Conservation (phyloP, 2,113 vertebrate species). For the Trachemys scripta region DNA sequence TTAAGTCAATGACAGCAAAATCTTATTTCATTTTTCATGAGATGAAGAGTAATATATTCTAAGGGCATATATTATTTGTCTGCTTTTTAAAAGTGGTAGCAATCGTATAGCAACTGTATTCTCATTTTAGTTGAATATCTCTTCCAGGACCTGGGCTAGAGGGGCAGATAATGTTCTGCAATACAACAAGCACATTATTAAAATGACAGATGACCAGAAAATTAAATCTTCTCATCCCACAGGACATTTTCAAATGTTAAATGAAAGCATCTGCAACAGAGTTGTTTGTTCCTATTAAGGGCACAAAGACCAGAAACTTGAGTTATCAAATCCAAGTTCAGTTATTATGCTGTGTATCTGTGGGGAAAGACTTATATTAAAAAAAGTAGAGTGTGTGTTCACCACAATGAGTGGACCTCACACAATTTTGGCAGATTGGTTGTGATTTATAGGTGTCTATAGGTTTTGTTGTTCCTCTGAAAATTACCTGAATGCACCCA, state of each 20-base stretch:
- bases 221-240: constrained; percentile 50
- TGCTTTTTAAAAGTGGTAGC: not conserved
- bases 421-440: constrained; percentile 16
- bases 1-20: not conserved
- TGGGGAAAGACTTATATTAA: constrained; percentile 28
- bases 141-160: constrained; percentile 38
- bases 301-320: constrained; percentile 17
- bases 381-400: constrained; percentile 40
- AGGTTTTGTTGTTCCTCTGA: not conserved
- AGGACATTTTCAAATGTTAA: constrained; percentile 52
- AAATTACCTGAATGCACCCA: not conserved
- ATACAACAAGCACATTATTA: constrained; percentile 57
- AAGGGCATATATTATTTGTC: not conserved
- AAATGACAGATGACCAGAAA: constrained; percentile 65
- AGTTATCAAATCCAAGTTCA: constrained; percentile 44
- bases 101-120: not conserved
- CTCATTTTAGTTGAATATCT: constrained; percentile 19
- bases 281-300: constrained; percentile 62
- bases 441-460: not conserved
- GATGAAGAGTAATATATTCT: not conserved
- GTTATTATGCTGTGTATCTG: not conserved
- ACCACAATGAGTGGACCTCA: not conserved
- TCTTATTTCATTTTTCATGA: not conserved
- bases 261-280: constrained; percentile 61
- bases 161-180: constrained; percentile 57